A percentile compares a stretch with the other conserved stretches of the same genome.
Evolutionary conservation across 2,797 vertebrate genomes (phyloP).

Genomic region (Peromyscus attwateri): DNA sequence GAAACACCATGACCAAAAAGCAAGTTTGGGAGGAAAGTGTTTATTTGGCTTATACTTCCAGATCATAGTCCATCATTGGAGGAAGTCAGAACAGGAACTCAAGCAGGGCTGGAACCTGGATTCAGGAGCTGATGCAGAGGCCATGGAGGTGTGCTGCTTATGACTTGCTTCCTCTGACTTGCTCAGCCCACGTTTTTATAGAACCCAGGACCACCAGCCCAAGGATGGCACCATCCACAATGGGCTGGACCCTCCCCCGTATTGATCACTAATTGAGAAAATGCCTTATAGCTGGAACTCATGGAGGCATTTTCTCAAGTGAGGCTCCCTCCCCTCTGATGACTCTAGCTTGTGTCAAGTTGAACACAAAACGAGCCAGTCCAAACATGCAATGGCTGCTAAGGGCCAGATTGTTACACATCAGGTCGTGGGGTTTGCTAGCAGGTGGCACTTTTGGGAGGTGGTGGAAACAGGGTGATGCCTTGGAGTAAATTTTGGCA

Average conservation of each 20-base stretch:
- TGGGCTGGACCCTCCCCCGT: too few relatives aligned
- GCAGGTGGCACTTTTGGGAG: too few relatives aligned
- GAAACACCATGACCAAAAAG: neutral
- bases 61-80: neutral
- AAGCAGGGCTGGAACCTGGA: neutral
- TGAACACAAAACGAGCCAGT: neutral
- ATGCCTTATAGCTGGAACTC: neutral
- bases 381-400: neutral
- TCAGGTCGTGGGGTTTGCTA: neutral
- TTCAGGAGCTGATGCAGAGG: neutral
- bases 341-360: neutral
- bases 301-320: neutral
- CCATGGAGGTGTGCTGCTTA: neutral
- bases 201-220: neutral
- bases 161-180: too few relatives aligned
- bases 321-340: neutral
- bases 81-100: neutral
- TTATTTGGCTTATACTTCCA: neutral
- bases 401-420: neutral
- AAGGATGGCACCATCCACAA: neutral
- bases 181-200: neutral
- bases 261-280: neutral
- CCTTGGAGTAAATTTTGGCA: neutral
- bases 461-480: neutral
- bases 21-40: too few relatives aligned